Base-by-base conservation (phyloP, 2,888 invertebrate species). In the Zhuqinia jingwanae region DNA sequence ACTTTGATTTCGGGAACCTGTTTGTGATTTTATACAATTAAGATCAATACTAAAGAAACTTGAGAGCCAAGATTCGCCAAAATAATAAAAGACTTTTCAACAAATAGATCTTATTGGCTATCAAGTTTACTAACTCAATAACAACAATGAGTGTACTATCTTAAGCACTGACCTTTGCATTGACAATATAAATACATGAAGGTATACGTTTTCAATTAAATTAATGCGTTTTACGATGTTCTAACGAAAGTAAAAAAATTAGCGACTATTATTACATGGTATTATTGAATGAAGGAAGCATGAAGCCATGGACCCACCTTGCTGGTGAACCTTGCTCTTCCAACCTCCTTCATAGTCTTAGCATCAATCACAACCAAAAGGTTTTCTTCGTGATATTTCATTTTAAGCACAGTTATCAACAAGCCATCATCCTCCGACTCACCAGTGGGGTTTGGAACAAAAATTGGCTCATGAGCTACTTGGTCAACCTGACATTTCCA, bases 381-480 rank as follows among this genome's bases (percentile, higher is more conserved):
- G 17, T 90, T 89, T 36, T 90, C 89, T 22, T 86, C 63, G n/a
- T 87, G 90, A 50, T 90, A 89, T 77, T 92, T 92, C n/a, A 60
- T 77, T 56, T 91, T 90, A 6, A 91, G 90, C 42, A 91, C 88
- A n/a, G 91, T 90, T 70, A 92, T 82, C 15, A 92, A 75, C 6
- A 92, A 88, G 10, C 93, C 93, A 86, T 93, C 93, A 89, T 94
- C 93, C 90, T 94, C 93, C n/a, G 91, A 91, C 0, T 80, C 89
- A 1, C 92, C 92, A 13, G 91, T 91, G 1, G 93, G 93, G 25
- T 92, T 89, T 0, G 93, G 91, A 1, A 93, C 92, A 89, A 93
- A 94, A 45, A 93, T 91, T 0, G 93, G 92, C 89, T 94, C 94
- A n/a, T 92, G 92, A 0, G 92, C 91, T 84, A 92, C 92, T 85